Percentiles rank a stretch among this genome's conserved stretches.
Conservation (phyloP, 2,888 invertebrate genomes). For the Netelia fuscicornis region DNA sequence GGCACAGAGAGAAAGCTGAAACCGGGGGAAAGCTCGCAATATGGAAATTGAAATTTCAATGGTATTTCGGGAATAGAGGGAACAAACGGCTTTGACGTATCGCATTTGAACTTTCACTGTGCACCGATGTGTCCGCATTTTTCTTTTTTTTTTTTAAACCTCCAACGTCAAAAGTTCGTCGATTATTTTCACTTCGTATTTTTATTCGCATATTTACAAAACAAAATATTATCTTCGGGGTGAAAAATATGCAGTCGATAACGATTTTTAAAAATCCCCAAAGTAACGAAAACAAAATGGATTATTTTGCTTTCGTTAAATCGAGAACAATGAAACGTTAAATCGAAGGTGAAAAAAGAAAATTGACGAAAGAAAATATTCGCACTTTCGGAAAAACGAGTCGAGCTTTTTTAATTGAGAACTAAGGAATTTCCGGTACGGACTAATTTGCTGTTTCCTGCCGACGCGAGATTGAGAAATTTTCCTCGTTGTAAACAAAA, state of each 20-base stretch:
- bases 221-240: too few relatives aligned
- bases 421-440: neutral
- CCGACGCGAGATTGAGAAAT: conserved; percentile 27
- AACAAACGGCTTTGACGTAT: conserved; percentile 43
- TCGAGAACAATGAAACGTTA: too few relatives aligned
- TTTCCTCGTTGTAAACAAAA: neutral
- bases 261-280: too few relatives aligned
- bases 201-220: too few relatives aligned
- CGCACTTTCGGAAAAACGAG: neutral
- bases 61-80: conserved; percentile 19
- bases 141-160: neutral
- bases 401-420: neutral
- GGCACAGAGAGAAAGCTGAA: neutral
- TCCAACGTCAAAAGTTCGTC: neutral
- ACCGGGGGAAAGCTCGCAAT: conserved; percentile 28
- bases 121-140: conserved; percentile 22
- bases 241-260: too few relatives aligned
- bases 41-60: conserved; percentile 62
- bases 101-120: neutral
- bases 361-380: neutral
- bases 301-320: too few relatives aligned
- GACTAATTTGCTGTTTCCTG: conserved; percentile 30
- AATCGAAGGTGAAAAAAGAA: too few relatives aligned
- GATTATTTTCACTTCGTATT: too few relatives aligned
- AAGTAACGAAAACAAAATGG: too few relatives aligned